phyloP scores from a whole-genome alignment of 2,797 vertebrate species.

The Platyrinchus mystaceus region DNA sequence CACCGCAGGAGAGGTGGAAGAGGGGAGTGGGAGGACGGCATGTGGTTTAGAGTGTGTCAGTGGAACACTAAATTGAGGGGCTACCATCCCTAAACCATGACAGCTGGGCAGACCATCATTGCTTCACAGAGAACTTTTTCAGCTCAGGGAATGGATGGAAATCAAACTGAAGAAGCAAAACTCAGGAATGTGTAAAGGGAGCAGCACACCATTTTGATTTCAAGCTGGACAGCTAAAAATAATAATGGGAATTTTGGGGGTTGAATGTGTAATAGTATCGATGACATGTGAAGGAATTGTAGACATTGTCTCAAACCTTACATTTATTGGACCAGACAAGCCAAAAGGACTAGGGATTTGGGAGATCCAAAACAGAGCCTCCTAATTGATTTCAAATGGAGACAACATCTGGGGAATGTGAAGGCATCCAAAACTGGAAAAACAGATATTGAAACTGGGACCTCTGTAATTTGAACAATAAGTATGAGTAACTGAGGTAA shows the following conservation, averaged over 20 bases:
- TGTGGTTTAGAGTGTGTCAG: not conserved
- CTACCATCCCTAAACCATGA: not conserved
- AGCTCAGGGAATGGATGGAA: not conserved
- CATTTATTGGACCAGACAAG: constrained; percentile 47
- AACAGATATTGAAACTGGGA: not conserved
- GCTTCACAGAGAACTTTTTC: not conserved
- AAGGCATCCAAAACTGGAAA: not conserved
- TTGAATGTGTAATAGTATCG: not conserved
- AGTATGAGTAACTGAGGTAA: not conserved
- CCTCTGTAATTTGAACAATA: not conserved
- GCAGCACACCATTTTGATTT: not conserved
- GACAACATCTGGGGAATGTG: not conserved
- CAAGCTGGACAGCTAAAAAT: not conserved
- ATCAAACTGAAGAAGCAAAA: not conserved
- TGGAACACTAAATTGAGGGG: not conserved
- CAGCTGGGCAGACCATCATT: not conserved
- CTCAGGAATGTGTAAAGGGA: not conserved
- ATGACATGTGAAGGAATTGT: constrained; percentile 24
- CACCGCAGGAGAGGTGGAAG: not conserved
- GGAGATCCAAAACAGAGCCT: not conserved
- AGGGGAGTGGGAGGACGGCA: fast-evolving
- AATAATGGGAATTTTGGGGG: not conserved
- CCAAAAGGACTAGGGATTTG: constrained; percentile 8
- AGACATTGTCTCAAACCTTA: not conserved
- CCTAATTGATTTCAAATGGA: constrained; percentile 50